Evolutionary conservation across 2,888 invertebrate genomes (phyloP).

Genomic region (Hypsopygia costalis): DNA sequence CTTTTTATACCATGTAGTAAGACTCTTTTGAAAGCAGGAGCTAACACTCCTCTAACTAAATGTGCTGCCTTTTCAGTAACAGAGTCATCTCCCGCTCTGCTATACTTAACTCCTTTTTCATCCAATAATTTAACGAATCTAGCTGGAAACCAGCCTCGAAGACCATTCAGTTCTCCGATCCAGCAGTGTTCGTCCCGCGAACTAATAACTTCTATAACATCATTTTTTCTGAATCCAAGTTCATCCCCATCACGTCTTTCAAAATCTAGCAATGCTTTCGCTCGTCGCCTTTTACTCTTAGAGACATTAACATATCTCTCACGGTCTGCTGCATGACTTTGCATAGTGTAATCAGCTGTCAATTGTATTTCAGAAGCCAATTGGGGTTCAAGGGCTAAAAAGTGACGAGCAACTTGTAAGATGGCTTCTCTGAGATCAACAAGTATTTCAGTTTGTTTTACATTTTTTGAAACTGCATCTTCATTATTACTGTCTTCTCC

Average conservation of each 20-base stretch:
- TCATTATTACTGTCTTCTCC: conserved; percentile 89
- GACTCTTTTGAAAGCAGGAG: conserved; percentile 95
- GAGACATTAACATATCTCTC: conserved; percentile 97
- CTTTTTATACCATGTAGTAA: conserved; percentile 97
- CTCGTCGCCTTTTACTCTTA: conserved; percentile 91
- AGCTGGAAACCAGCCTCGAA: conserved; percentile 98
- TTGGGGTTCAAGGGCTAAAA: conserved; percentile 95
- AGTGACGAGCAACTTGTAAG: conserved; percentile 94
- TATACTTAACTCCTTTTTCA: conserved; percentile 88
- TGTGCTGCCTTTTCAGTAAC: conserved; percentile 98
- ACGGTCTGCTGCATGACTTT: conserved; percentile 96
- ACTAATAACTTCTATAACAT: conserved; percentile 98
- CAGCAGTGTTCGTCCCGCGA: conserved; percentile 99
- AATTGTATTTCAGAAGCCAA: conserved; percentile 88
- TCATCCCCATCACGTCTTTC: conserved; percentile 99
- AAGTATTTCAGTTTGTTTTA: conserved; percentile 98
- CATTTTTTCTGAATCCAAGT: conserved; percentile 98
- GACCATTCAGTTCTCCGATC: conserved; percentile 98
- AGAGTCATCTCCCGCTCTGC: conserved; percentile 97
- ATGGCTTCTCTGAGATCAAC: conserved; percentile 99
- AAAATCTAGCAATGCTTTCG: conserved; percentile 98
- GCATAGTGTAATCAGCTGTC: conserved; percentile 96
- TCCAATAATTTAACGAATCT: conserved; percentile 97
- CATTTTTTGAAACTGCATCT: conserved; percentile 96
- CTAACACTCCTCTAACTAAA: conserved; percentile 95